A percentile compares a stretch with the other conserved stretches of the same genome.
These are phyloP conservation scores for Mixornis gularis DNA, from an alignment of 2,113 vertebrate genomes.

Conservation along the genomic window DNA sequence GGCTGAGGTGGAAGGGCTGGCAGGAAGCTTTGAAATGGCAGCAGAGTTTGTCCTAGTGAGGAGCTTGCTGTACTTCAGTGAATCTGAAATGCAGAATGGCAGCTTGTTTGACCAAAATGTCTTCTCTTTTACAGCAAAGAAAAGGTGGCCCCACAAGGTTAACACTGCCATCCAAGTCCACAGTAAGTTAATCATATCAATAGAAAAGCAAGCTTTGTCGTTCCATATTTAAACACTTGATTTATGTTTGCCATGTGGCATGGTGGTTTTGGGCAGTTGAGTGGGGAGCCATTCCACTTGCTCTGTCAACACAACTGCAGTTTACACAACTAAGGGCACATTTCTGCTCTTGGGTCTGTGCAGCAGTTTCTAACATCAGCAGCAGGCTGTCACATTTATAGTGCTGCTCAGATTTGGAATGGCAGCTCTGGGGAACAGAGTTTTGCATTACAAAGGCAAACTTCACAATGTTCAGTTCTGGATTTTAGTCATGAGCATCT, in stretches of 20 bases:
- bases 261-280: neutral
- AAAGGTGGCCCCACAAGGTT: conserved; percentile 97
- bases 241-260: neutral
- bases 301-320: neutral
- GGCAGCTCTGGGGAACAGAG: neutral
- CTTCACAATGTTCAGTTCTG: neutral
- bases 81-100: neutral
- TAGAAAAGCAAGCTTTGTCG: conserved; percentile 19
- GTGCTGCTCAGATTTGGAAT: neutral
- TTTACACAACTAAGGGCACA: neutral
- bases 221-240: neutral
- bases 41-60: neutral
- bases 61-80: neutral
- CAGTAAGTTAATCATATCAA: conserved; percentile 77
- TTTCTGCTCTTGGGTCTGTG: neutral
- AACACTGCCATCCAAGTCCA: conserved; percentile 97
- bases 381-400: neutral
- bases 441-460: neutral
- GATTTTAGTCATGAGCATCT: neutral
- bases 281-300: neutral
- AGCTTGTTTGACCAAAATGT: neutral
- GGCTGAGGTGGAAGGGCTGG: neutral
- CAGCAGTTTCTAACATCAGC: neutral
- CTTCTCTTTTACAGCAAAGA: conserved; percentile 84
- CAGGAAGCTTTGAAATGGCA: neutral